phyloP scores from a whole-genome alignment of 2,113 vertebrate genomes.

The Nycticebus coucang region DNA sequence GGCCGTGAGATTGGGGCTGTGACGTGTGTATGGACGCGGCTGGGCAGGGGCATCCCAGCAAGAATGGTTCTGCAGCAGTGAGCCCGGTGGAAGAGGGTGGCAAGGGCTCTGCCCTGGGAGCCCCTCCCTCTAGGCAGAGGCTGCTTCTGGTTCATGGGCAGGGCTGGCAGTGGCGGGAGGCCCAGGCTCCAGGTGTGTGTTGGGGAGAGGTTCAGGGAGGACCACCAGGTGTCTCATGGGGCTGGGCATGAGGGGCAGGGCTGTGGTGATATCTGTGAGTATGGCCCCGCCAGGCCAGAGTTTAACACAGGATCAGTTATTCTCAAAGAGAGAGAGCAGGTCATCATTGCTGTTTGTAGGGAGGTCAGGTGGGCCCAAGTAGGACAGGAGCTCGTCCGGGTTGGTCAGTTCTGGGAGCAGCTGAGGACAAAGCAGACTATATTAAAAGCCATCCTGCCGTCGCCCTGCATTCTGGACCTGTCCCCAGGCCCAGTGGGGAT shows the following conservation, averaged over 20 bases:
- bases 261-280: neutral
- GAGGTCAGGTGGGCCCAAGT: conserved; percentile 95
- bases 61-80: neutral
- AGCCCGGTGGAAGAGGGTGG: neutral
- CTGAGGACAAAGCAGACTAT: conserved; percentile 80
- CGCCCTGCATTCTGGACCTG: rapidly evolving
- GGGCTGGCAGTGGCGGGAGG: neutral
- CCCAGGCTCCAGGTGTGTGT: neutral
- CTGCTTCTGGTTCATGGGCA: neutral
- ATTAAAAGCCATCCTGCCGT: neutral
- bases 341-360: conserved; percentile 95
- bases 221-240: neutral
- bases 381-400: conserved; percentile 95
- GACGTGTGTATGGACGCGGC: neutral
- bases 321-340: conserved; percentile 97
- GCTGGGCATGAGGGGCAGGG: neutral
- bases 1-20: neutral
- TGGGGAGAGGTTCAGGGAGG: neutral
- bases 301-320: conserved; percentile 87
- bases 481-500: neutral
- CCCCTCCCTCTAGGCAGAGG: neutral
- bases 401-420: conserved; percentile 97
- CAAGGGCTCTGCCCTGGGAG: neutral
- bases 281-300: neutral
- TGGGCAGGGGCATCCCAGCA: neutral